Base-by-base conservation (phyloP, 2,797 vertebrate genomes). In the Hippocampus kuda region DNA sequence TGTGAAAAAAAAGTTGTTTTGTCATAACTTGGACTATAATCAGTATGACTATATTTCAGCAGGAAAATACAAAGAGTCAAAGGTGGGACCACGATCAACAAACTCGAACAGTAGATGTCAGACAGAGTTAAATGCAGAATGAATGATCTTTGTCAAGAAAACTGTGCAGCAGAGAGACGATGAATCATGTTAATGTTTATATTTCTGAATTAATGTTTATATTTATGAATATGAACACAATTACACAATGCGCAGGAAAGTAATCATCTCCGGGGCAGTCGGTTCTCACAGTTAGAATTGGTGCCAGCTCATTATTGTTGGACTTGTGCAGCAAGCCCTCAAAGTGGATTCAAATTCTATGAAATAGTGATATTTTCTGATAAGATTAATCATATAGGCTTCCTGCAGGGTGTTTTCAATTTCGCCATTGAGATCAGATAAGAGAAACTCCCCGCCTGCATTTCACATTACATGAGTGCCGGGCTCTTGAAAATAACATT, bases 191-290 rank as follows among this genome's bases (percentile, higher is more conserved):
- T 76, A 74, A 79, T 81, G 56, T 80, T 57, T 73, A 69, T 38
- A 38, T 38, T 69, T 46, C 11, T 46, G 15, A 15, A 15, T 46
- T 15, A 15, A 12, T 46, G 44, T 46, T 12, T 46, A 12, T 46
- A 76, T 79, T 75, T 77, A 77, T 80, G 77, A 83, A 81, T 78
- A 72, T 0, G 75, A 77, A 79, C 77, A 74, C 22, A 74, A 79
- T 77, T 67, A 71, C 80, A 75, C 70, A 77, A 80, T 76, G 68
- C 67, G 76, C 48, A 77, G 68, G 63, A 71, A 77, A 71, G 79
- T 76, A 73, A 80, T 81, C 73, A 79, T 83, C 65, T 79, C 67
- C 20, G 15, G 69, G 73, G 68, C 70, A 68, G 71, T 69, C 59
- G 75, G 70, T 81, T 75, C 78, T 85, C 74, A 77, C 71, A 69